Conservation (phyloP, 2,113 vertebrate species). For the Nothocercus nigrocapillus region DNA sequence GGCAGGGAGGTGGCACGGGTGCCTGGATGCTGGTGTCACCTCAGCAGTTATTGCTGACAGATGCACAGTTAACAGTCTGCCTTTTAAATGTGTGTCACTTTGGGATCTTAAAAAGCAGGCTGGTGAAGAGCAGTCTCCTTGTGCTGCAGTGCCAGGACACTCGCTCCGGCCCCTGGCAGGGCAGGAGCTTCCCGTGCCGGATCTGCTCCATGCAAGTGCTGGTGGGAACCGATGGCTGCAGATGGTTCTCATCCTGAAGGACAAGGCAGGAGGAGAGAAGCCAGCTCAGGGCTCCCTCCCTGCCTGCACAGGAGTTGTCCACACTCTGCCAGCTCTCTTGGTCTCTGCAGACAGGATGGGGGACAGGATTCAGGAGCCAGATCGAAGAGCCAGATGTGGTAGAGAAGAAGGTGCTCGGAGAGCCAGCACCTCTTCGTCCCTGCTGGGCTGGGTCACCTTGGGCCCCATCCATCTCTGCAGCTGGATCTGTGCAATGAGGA, state of each 20-base stretch:
- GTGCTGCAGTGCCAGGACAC: background rate
- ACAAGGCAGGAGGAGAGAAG: background rate
- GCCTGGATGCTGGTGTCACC: background rate
- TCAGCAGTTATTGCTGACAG: conserved; percentile 13
- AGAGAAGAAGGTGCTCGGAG: background rate
- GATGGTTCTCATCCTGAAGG: rapidly evolving
- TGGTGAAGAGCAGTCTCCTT: background rate
- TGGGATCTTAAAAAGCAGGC: background rate
- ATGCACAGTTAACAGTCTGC: background rate
- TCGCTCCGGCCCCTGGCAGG: background rate
- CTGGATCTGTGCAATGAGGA: background rate
- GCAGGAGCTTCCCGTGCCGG: background rate
- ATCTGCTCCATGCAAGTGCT: background rate
- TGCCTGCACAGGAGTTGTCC: background rate
- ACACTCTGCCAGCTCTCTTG: rapidly evolving
- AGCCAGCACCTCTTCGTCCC: background rate
- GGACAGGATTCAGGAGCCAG: background rate
- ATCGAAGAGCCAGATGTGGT: background rate
- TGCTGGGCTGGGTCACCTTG: background rate
- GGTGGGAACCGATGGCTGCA: background rate
- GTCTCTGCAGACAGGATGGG: background rate
- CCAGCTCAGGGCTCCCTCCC: background rate
- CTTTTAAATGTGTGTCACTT: background rate
- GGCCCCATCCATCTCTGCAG: background rate
- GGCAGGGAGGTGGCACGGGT: background rate